phyloP scores from a whole-genome alignment of 2,888 invertebrate species.

The Trachelus tabidus region DNA sequence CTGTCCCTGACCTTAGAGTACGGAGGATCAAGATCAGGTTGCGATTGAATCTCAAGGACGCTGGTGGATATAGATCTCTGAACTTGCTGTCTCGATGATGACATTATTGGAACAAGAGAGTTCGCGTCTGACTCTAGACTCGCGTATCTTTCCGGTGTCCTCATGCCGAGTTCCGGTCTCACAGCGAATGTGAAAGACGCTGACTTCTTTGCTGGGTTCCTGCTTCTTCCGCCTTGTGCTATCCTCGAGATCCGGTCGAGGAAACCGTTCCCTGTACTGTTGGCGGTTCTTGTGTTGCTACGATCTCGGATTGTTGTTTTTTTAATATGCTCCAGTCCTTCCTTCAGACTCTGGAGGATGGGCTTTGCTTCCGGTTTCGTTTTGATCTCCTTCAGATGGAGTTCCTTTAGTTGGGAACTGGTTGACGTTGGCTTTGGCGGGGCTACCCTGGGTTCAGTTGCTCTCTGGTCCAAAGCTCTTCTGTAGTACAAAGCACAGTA shows the following conservation, averaged over 20 bases:
- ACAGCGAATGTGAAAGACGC: slow-evolving; percentile 62
- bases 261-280: slow-evolving; percentile 45
- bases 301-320: slow-evolving; percentile 59
- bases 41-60: slow-evolving; percentile 53
- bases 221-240: slow-evolving; percentile 56
- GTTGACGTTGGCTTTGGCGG: slow-evolving; percentile 52
- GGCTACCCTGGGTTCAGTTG: slow-evolving; percentile 59
- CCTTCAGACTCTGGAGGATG: slow-evolving; percentile 58
- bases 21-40: slow-evolving; percentile 57
- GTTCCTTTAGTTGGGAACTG: slow-evolving; percentile 52
- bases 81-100: slow-evolving; percentile 47
- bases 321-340: slow-evolving; percentile 59
- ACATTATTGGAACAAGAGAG: slow-evolving; percentile 33
- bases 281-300: slow-evolving; percentile 44
- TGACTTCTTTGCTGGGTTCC: slow-evolving; percentile 62
- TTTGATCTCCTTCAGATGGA: slow-evolving; percentile 58
- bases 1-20: slow-evolving; percentile 64
- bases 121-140: slow-evolving; percentile 59
- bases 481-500: slow-evolving; percentile 37
- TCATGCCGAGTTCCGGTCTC: slow-evolving; percentile 61
- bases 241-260: slow-evolving; percentile 59
- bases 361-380: slow-evolving; percentile 58
- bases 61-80: slow-evolving; percentile 62
- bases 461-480: slow-evolving; percentile 59
- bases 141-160: slow-evolving; percentile 58